Percentiles rank a stretch among this genome's conserved stretches.
phyloP scores from a whole-genome alignment of 2,113 vertebrate genomes.

The Mobula hypostoma region DNA sequence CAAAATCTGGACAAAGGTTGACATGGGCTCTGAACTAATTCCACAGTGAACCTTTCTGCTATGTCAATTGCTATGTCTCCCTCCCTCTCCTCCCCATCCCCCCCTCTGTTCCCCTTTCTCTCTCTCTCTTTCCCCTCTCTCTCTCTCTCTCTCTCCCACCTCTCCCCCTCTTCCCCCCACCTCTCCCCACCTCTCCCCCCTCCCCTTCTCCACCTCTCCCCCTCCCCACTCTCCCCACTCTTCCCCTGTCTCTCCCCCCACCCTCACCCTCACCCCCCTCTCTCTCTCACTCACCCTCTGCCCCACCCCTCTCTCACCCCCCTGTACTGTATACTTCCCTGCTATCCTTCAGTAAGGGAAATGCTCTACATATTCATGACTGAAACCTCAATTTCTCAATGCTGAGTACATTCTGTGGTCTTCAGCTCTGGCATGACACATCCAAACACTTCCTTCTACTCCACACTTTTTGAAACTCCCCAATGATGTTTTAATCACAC shows the following conservation, averaged over 20 bases:
- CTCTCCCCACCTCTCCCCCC: no score
- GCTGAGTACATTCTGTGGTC: background rate
- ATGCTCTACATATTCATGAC: background rate
- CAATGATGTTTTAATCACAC: background rate
- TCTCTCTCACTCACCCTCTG: background rate
- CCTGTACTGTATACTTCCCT: background rate
- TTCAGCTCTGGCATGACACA: background rate
- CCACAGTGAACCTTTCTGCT: background rate
- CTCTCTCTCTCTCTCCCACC: no score
- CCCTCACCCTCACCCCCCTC: background rate
- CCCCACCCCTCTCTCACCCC: background rate
- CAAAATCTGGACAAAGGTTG: background rate
- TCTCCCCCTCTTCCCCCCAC: no score
- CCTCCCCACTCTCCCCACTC: no score
- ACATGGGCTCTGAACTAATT: background rate
- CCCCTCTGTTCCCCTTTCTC: background rate
- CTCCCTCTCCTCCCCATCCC: no score
- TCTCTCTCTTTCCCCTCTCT: no score
- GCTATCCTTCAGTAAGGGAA: background rate
- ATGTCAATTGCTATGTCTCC: background rate
- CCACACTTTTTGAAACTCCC: no score
- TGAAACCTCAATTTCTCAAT: background rate
- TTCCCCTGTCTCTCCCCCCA: no score
- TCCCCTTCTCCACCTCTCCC: no score
- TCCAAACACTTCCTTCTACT: background rate